Percentiles rank a stretch among this genome's conserved stretches.
Conservation (phyloP, 2,113 vertebrate species). For the Natator depressus region DNA sequence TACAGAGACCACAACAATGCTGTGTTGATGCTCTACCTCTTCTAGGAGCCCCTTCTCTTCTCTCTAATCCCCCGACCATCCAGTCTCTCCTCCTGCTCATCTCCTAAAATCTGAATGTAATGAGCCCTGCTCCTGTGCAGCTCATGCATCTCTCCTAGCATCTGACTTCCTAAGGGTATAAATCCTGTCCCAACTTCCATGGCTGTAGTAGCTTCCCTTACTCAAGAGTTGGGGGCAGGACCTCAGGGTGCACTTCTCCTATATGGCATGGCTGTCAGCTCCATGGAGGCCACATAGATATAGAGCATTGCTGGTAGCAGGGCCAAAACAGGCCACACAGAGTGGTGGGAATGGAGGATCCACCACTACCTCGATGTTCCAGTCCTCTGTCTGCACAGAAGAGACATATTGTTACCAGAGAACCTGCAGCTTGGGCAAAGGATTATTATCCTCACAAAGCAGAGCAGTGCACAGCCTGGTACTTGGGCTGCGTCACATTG, state of each 20-base stretch:
- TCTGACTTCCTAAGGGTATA: background rate
- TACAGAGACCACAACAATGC: background rate
- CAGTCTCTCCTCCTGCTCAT: background rate
- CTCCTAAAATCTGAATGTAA: background rate
- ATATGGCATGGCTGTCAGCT: background rate
- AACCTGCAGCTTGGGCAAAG: background rate
- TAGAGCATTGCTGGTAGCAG: rapidly evolving
- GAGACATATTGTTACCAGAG: background rate
- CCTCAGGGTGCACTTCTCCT: background rate
- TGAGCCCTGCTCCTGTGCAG: rapidly evolving
- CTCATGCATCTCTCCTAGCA: background rate
- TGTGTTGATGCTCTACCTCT: background rate
- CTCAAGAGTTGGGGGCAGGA: background rate
- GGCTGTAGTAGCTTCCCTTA: background rate
- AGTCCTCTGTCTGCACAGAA: background rate
- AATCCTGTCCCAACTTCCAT: background rate
- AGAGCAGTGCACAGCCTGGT: background rate
- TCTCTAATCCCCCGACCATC: background rate
- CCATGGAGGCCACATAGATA: too few species aligned
- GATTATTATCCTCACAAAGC: background rate
- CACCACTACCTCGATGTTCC: rapidly evolving
- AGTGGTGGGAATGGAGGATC: background rate
- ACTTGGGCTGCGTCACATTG: background rate
- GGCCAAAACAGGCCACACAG: background rate
- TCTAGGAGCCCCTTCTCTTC: background rate